phyloP scores from a whole-genome alignment of 1,140 invertebrate species.

The Lordiphosa clarofinis region DNA sequence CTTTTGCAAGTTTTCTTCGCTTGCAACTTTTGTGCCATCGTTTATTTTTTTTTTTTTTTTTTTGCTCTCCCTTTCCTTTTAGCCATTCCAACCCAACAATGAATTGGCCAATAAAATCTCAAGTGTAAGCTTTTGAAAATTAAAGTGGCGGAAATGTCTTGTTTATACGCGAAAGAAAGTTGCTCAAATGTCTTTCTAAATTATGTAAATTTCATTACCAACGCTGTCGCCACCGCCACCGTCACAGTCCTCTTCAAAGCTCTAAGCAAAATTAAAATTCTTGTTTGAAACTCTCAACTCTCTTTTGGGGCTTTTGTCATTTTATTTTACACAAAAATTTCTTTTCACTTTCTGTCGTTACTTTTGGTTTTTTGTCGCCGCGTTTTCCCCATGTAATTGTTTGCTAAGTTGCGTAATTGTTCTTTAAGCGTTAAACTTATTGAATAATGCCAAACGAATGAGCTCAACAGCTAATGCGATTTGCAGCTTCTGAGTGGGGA shows the following conservation, averaged over 20 bases:
- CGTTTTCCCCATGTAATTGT: constrained; percentile 57
- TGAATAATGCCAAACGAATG: constrained; percentile 55
- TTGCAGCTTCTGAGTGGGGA: constrained; percentile 32
- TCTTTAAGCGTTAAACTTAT: constrained; percentile 64
- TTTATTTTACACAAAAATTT: constrained; percentile 40
- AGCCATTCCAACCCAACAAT: constrained; percentile 57
- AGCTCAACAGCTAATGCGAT: constrained; percentile 34
- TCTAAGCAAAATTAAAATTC: constrained; percentile 73
- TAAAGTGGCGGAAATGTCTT: constrained; percentile 78
- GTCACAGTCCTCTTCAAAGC: constrained; percentile 39
- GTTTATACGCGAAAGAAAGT: constrained; percentile 70
- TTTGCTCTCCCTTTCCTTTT: neutral
- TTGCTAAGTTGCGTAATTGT: constrained; percentile 68
- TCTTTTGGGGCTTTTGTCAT: constrained; percentile 32
- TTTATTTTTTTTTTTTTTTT: constrained; percentile 2
- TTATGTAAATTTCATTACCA: constrained; percentile 76
- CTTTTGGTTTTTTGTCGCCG: constrained; percentile 12
- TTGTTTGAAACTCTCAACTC: constrained; percentile 44
- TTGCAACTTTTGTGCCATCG: constrained; percentile 42
- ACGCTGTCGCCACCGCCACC: constrained; percentile 8
- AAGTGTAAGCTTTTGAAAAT: constrained; percentile 78
- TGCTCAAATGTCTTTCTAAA: constrained; percentile 75
- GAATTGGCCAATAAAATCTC: constrained; percentile 78
- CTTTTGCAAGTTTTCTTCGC: constrained; percentile 53
- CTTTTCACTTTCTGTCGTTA: constrained; percentile 39